Conservation (phyloP, 2,888 invertebrate species). For the Sarcophaga subvicina region DNA sequence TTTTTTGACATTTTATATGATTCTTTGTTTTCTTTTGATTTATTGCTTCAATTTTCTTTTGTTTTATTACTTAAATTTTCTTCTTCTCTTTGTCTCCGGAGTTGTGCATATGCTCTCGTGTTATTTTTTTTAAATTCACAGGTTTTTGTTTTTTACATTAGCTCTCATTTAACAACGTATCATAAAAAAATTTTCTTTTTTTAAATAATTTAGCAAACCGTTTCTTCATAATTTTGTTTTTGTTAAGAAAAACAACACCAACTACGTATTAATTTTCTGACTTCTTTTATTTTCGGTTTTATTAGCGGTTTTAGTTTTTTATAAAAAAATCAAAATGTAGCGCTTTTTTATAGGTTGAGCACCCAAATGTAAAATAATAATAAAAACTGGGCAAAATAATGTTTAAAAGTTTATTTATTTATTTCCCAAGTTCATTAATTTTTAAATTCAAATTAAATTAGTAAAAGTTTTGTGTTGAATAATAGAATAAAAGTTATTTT, state of each 20-base stretch:
- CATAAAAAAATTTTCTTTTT: background rate
- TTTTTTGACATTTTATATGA: slow-evolving; percentile 5
- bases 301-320: background rate
- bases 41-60: background rate
- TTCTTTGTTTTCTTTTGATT: background rate
- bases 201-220: background rate
- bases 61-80: background rate
- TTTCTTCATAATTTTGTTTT: too few relatives aligned
- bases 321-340: background rate
- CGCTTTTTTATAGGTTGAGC: background rate
- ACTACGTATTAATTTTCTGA: background rate
- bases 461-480: too few relatives aligned
- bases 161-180: background rate
- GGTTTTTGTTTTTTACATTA: slow-evolving; percentile 3
- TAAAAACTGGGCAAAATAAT: too few relatives aligned
- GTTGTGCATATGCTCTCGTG: slow-evolving; percentile 12
- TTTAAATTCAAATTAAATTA: too few relatives aligned
- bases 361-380: background rate
- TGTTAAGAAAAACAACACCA: background rate
- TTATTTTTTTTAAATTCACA: background rate
- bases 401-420: too few relatives aligned
- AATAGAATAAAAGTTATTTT: too few relatives aligned
- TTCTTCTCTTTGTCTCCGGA: background rate
- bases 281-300: background rate
- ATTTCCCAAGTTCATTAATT: too few relatives aligned